Evolutionary conservation across 2,113 vertebrate species (phyloP).

Genomic region (Daphoenositta chrysoptera): DNA sequence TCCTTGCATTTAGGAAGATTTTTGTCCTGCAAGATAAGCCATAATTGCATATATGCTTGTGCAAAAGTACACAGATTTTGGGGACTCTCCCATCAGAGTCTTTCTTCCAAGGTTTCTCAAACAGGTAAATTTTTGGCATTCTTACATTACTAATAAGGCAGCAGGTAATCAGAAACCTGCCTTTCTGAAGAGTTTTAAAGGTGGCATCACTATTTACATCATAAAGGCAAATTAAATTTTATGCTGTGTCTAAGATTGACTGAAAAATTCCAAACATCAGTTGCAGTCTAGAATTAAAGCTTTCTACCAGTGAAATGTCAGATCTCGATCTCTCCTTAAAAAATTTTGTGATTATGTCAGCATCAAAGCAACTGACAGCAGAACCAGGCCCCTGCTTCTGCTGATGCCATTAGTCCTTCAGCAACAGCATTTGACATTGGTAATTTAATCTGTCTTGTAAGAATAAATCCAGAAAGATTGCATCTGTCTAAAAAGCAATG

Average conservation of each 20-base stretch:
- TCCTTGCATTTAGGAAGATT: not conserved
- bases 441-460: not conserved
- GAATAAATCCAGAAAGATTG: not conserved
- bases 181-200: not conserved
- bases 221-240: not conserved
- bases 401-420: not conserved
- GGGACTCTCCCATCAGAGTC: not conserved
- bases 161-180: not conserved
- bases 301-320: not conserved
- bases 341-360: not conserved
- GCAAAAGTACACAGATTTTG: rapidly evolving
- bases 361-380: not conserved
- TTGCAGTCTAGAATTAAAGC: not conserved
- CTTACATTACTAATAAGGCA: not conserved
- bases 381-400: not conserved
- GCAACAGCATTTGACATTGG: not conserved
- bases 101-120: not conserved
- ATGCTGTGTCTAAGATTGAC: not conserved
- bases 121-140: not conserved
- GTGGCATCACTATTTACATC: not conserved
- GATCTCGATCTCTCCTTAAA: not conserved
- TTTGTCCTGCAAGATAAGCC: not conserved
- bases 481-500: not conserved
- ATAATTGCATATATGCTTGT: not conserved
- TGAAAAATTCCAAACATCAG: not conserved